Evolutionary conservation across 2,888 invertebrate species (phyloP).

Genomic region (Parelbella ahira): DNA sequence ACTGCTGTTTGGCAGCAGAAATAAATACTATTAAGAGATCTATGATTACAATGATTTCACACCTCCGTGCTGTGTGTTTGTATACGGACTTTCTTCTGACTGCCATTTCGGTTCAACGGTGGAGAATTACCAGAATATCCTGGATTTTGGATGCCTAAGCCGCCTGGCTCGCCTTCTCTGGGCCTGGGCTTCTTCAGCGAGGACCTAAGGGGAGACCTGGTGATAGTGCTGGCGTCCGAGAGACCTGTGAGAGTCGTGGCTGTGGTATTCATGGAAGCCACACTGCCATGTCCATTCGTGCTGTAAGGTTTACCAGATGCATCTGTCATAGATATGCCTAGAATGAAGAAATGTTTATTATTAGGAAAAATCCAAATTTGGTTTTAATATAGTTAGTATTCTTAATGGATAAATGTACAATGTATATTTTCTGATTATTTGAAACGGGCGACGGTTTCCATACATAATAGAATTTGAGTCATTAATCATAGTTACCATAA

Average conservation of each 20-base stretch:
- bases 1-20: too few relatives aligned
- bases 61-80: constrained; percentile 96
- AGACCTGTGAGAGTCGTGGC: constrained; percentile 83
- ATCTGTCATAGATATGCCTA: constrained; percentile 92
- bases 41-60: too few relatives aligned
- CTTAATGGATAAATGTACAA: too few relatives aligned
- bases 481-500: too few relatives aligned
- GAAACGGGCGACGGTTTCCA: too few relatives aligned
- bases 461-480: too few relatives aligned
- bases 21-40: too few relatives aligned
- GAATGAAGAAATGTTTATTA: too few relatives aligned
- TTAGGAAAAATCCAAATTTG: too few relatives aligned
- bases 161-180: constrained; percentile 65
- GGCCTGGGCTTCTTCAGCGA: constrained; percentile 91
- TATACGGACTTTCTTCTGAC: constrained; percentile 94
- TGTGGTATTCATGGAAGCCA: constrained; percentile 87
- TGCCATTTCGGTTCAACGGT: constrained; percentile 90
- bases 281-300: constrained; percentile 83
- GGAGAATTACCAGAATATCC: constrained; percentile 91
- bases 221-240: constrained; percentile 70
- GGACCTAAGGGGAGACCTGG: constrained; percentile 81
- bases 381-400: too few relatives aligned
- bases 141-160: constrained; percentile 92
- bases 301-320: constrained; percentile 92
- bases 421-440: too few relatives aligned